Evolutionary conservation across 2,888 invertebrate genomes (phyloP).

Genomic region (Drosophila algonquin): DNA sequence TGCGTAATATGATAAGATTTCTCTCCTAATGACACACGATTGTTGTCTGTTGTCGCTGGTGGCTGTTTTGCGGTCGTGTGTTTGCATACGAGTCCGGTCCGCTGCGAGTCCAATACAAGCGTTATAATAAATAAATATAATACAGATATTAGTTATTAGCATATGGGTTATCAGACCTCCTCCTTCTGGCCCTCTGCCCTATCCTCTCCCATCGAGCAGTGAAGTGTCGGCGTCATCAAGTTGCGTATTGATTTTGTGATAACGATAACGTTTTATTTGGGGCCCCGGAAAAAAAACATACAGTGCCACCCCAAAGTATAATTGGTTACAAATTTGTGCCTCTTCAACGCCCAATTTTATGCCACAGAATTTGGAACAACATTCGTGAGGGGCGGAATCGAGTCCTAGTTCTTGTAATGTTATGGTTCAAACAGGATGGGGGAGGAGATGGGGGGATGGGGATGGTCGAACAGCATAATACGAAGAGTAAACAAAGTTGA

Average conservation of each 20-base stretch:
- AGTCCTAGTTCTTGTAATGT: conserved; percentile 31
- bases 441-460: conserved; percentile 2
- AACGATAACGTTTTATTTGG: conserved; percentile 41
- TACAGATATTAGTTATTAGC: conserved; percentile 77
- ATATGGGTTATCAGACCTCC: conserved; percentile 66
- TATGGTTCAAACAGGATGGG: conserved; percentile 18
- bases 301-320: conserved; percentile 62
- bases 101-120: no score
- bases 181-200: background rate
- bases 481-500: conserved; percentile 26
- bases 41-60: conserved; percentile 19
- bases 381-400: background rate
- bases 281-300: conserved; percentile 30
- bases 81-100: conserved; percentile 60
- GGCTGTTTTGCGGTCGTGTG: conserved; percentile 51
- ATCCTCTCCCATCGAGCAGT: conserved; percentile 4
- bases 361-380: conserved; percentile 34
- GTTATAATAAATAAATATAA: conserved; percentile 76
- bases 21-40: conserved; percentile 60
- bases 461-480: conserved; percentile 11
- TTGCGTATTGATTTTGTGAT: conserved; percentile 73
- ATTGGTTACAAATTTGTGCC: conserved; percentile 67
- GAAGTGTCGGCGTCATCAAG: conserved; percentile 63
- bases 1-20: conserved; percentile 77
- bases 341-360: conserved; percentile 41